Evolutionary conservation across 2,888 invertebrate species (phyloP), one percentile per base, ranked within the genome.

Genomic region (Scaptomyza flava): DNA sequence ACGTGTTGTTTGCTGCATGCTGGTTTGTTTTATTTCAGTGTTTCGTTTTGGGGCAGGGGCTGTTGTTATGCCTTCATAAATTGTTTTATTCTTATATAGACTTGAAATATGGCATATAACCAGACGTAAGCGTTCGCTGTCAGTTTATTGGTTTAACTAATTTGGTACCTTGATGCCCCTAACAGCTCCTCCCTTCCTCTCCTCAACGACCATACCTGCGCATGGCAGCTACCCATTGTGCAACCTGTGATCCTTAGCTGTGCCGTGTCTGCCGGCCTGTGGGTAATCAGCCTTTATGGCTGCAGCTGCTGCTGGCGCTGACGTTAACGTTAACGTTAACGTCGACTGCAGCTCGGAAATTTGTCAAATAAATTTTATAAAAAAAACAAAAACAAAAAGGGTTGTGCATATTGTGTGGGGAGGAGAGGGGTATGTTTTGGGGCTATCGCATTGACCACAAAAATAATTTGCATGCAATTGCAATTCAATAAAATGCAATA

Each of bases 61-160:
- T 70, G 79, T 78, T 78, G 81, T 79, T 87, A 79, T 79, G 82
- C 77, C 71, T 79, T 80, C 84, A 84, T 84, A 84, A 84, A 84
- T 84, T 84, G 84, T 84, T 84, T 86, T 84, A 84, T 84, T 86
- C 84, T 83, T 83, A 83, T 83, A 83, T 83, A 78, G 83, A 81
- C 68, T 79, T 84, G 84, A 84, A 81, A 73, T 83, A 83, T 86
- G 79, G 77, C 73, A 57, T 56, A 52, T 60, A 50, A 54, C 34
- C 62, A 63, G 50, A 58, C 63, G 41, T 70, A 71, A 75, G 71
- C 71, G 75, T 50, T 31, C 71, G 71, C 77, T 84, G 81, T 84
- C 87, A 82, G 87, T 87, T 87, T 85, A 87, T 85, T 85, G 87
- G 85, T 79, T 87, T 87, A 82, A 85, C 85, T 85, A 85, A 85